Percentiles rank a stretch among this genome's conserved stretches.
These are phyloP conservation scores for Plectrocnemia conspersa DNA, from an alignment of 1,140 invertebrate genomes.

Conservation along the genomic window DNA sequence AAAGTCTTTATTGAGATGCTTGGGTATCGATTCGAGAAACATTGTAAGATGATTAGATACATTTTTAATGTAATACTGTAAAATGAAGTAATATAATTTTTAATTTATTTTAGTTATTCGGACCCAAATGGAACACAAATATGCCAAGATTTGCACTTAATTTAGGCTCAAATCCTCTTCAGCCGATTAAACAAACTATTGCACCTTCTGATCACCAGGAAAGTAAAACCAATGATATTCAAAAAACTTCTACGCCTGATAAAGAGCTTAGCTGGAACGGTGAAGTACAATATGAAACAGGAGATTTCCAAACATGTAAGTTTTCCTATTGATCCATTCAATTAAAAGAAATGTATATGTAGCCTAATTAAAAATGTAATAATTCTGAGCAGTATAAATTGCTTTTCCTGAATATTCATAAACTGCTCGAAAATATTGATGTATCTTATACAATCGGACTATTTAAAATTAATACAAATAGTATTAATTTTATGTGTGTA, in stretches of 20 bases:
- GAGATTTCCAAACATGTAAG: constrained; percentile 50
- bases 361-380: too few relatives aligned
- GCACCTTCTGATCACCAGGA: constrained; percentile 28
- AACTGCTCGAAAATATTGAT: too few relatives aligned
- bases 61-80: neutral
- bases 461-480: too few relatives aligned
- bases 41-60: constrained; percentile 71
- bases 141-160: constrained; percentile 77
- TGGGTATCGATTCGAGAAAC: constrained; percentile 77
- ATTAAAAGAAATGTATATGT: too few relatives aligned
- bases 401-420: too few relatives aligned
- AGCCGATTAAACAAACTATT: constrained; percentile 62
- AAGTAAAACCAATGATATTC: constrained; percentile 38
- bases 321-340: constrained; percentile 19
- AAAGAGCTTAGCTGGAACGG: constrained; percentile 24
- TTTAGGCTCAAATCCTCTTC: constrained; percentile 66
- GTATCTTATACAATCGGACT: too few relatives aligned
- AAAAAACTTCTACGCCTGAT: constrained; percentile 35
- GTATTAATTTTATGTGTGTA: too few relatives aligned
- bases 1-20: constrained; percentile 61
- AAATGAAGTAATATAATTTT: constrained; percentile 1
- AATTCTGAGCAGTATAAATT: too few relatives aligned
- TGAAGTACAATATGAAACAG: constrained; percentile 39
- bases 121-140: constrained; percentile 68
- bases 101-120: constrained; percentile 53